Base-by-base conservation (phyloP, 2,113 vertebrate species). In the Odontesthes bonariensis region DNA sequence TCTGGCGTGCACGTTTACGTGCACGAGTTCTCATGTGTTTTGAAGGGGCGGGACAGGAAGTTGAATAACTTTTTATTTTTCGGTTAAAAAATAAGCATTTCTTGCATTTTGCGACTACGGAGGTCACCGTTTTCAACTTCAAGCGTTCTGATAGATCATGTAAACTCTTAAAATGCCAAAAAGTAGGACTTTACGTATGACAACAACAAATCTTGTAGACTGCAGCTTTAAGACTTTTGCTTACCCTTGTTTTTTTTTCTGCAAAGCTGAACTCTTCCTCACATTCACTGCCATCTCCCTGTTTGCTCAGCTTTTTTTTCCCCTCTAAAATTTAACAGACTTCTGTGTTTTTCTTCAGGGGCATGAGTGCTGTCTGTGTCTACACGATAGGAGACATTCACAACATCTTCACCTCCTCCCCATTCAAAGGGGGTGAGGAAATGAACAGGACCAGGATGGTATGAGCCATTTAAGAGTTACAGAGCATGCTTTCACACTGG, bases 311-410 rank as follows among this genome's bases (percentile, higher is more conserved):
- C 19, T 40, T 1, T 38, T 19, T 60, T 20, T 55, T 31, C 19
- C 64, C 0, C n/a, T 32, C 19, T 38, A 31, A 31, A 9, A 9
- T 38, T 8, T 0, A 17, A 20, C 55, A 85, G 33, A 78, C 23
- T 7, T 6, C 4, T 74, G 51, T 72, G 13, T 86, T 35, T 86
- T 3, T 72, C 23, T 56, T 17, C 83, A 95, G 94, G 91, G 83
- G 78, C 0, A 83, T 92, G 76, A 91, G 81, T 19, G 93, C 92
- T 6, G 87, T 95, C 23, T 95, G 94, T 13, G 75, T 91, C 54
- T 95, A 94, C 61, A 77, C 59, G 0, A 53, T 92, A 63, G 2
- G 13, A 5, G 77, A 90, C 16, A 92, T 95, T n/a, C 56, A 79
- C 6, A 0, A 5, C 0, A 2, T 91, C 75, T 95, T 94, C 52